Conservation (phyloP, 2,888 invertebrate genomes). For the Drosophila macrothrix region DNA sequence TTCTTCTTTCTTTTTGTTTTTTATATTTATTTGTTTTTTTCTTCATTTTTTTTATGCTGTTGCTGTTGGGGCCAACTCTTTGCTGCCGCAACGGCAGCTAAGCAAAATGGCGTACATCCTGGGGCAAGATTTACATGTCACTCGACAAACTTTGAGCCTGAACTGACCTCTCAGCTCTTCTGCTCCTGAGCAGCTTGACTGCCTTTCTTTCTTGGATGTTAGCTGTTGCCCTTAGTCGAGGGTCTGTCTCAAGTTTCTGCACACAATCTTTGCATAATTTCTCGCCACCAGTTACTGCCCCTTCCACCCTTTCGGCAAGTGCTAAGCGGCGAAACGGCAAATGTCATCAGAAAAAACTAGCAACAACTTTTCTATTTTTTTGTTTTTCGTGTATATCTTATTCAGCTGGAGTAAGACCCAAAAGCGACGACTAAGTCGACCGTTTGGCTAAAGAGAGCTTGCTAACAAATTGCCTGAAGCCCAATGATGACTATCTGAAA, state of each 20-base stretch:
- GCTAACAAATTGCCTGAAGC: slow-evolving; percentile 49
- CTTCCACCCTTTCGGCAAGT: background rate
- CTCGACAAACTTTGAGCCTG: slow-evolving; percentile 60
- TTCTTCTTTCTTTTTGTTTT: slow-evolving; percentile 8
- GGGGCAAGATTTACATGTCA: slow-evolving; percentile 82
- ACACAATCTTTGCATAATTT: slow-evolving; percentile 80
- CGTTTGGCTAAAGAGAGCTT: slow-evolving; percentile 23
- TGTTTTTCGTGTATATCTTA: slow-evolving; percentile 24
- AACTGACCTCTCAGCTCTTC: slow-evolving; percentile 53
- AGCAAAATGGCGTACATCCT: slow-evolving; percentile 68
- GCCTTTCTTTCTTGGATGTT: slow-evolving; percentile 23
- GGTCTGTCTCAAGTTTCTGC: slow-evolving; percentile 61
- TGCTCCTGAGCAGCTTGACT: slow-evolving; percentile 49
- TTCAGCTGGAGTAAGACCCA: slow-evolving; percentile 19
- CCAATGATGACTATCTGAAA: slow-evolving; percentile 53
- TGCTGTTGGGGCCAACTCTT: slow-evolving; percentile 57
- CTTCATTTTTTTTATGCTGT: background rate
- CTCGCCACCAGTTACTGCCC: slow-evolving; percentile 7
- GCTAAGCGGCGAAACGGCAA: slow-evolving; percentile 54
- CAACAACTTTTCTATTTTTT: slow-evolving; percentile 18
- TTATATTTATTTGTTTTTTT: background rate
- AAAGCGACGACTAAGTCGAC: slow-evolving; percentile 15
- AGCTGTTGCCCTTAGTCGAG: slow-evolving; percentile 28
- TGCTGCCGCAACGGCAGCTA: slow-evolving; percentile 28
- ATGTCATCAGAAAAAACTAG: slow-evolving; percentile 66